Percentiles rank a stretch among this genome's conserved stretches.
phyloP scores from a whole-genome alignment of 2,113 vertebrate species.

The Hepsetus odoe region DNA sequence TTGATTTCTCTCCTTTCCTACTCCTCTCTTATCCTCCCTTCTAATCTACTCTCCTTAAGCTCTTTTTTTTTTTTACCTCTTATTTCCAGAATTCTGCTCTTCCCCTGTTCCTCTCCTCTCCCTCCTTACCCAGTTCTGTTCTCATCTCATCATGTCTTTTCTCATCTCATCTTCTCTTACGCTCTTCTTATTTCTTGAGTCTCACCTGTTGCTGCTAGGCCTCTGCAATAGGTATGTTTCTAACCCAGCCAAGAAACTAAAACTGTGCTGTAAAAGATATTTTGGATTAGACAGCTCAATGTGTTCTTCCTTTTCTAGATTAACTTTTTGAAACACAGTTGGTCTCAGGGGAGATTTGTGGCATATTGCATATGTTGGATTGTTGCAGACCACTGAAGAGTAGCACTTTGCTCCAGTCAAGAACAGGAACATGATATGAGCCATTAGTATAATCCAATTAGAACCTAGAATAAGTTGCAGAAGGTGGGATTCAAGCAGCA shows the following conservation, averaged over 20 bases:
- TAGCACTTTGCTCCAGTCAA: background rate
- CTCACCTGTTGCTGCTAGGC: background rate
- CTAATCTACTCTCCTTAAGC: too few relatives aligned
- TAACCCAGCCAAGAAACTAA: too few relatives aligned
- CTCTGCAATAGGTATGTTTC: background rate
- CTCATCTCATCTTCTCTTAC: background rate
- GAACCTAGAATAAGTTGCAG: conserved; percentile 6
- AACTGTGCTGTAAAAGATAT: too few relatives aligned
- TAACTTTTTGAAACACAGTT: background rate
- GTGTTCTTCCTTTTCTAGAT: background rate
- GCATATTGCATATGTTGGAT: background rate
- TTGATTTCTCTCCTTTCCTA: too few relatives aligned
- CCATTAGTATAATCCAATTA: conserved; percentile 3
- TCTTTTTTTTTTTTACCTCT: too few relatives aligned
- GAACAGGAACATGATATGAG: conserved; percentile 12
- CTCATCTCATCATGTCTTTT: background rate
- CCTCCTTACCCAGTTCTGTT: background rate
- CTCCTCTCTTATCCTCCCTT: too few relatives aligned
- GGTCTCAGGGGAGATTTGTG: background rate
- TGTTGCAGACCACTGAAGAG: conserved; percentile 1
- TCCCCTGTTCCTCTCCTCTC: background rate
- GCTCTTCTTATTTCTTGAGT: background rate
- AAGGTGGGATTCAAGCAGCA: background rate
- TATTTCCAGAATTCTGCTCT: background rate
- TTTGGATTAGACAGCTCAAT: background rate